Conservation (phyloP, 2,113 vertebrate species). For the Phaethon lepturus region DNA sequence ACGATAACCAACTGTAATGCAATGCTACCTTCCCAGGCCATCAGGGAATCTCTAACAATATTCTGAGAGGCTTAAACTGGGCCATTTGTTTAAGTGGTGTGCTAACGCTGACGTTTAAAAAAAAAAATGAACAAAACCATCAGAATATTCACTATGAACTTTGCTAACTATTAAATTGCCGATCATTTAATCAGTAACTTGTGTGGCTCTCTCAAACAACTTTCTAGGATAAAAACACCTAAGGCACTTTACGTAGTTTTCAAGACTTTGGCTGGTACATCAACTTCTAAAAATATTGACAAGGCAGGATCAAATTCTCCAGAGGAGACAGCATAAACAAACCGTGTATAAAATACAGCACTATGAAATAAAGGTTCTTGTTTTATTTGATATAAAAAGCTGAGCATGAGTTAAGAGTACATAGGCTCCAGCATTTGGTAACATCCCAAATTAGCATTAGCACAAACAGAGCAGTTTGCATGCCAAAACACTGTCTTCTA, state of each 20-base stretch:
- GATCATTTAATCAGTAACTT: background rate
- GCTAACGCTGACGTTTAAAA: background rate
- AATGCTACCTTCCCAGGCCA: background rate
- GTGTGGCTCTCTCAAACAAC: background rate
- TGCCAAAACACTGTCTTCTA: background rate
- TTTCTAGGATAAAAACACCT: background rate
- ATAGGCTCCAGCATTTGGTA: background rate
- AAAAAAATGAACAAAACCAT: background rate
- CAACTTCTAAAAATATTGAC: background rate
- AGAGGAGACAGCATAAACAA: background rate
- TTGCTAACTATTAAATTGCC: background rate
- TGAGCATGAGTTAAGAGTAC: background rate
- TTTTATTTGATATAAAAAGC: slow-evolving; percentile 27
- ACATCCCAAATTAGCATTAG: background rate
- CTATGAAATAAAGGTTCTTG: background rate
- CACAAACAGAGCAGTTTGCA: background rate
- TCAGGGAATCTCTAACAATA: background rate
- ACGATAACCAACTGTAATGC: background rate
- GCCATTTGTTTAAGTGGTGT: background rate
- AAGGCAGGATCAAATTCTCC: background rate
- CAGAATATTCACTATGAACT: background rate
- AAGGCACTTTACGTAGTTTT: background rate
- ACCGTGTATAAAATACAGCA: background rate
- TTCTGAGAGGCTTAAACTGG: background rate
- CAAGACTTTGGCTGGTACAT: background rate